These are phyloP conservation scores for Lates calcarifer DNA, from an alignment of 2,113 vertebrate genomes.

Conservation along the genomic window DNA sequence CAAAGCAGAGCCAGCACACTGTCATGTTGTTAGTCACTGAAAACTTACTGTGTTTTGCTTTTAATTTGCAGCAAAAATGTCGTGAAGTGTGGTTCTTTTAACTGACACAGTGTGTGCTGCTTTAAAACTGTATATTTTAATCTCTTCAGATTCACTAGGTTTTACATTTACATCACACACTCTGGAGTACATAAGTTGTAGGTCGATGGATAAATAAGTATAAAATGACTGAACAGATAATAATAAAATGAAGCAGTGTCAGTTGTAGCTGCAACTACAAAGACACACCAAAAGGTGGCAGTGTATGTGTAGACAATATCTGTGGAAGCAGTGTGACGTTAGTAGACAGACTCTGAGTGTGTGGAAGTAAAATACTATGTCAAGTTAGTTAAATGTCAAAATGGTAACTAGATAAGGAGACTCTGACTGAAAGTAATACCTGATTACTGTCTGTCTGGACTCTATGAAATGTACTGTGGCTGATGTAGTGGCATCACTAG, in stretches of 20 bases:
- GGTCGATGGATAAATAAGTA: not conserved
- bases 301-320: slow-evolving; percentile 5
- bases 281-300: slow-evolving; percentile 62
- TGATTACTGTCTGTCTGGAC: not conserved
- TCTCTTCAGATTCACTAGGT: too few species aligned
- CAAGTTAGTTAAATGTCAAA: not conserved
- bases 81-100: too few species aligned
- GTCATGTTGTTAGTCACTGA: too few species aligned
- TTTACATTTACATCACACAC: too few species aligned
- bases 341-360: too few species aligned
- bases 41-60: too few species aligned
- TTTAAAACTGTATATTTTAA: too few species aligned
- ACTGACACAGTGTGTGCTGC: too few species aligned
- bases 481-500: not conserved
- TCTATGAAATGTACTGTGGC: not conserved
- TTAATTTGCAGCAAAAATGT: too few species aligned
- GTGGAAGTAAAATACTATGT: too few species aligned
- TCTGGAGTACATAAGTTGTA: too few species aligned
- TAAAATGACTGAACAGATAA: not conserved
- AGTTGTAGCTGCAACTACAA: slow-evolving; percentile 20
- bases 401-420: not conserved
- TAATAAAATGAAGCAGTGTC: not conserved
- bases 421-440: not conserved
- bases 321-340: not conserved
- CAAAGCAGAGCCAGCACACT: too few species aligned